Evolutionary conservation across 2,888 invertebrate species (phyloP), one percentile per base, ranked within the genome.

Genomic region (Chouioia cunea): DNA sequence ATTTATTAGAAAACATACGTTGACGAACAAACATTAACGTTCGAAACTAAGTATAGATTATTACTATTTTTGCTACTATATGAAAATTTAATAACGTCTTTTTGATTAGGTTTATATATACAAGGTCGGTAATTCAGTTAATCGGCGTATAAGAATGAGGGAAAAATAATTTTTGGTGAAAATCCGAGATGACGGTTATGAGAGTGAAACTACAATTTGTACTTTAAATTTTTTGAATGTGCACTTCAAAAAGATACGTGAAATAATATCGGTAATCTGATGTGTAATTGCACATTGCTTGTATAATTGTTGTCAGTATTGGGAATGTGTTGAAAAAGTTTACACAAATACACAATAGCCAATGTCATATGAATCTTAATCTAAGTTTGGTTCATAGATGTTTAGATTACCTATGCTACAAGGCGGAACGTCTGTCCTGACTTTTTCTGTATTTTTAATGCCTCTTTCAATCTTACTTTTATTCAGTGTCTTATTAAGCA

Each of bases 341-440:
- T 44, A 64, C 50, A 48, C 43, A 47, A 18, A 53, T 44, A 64
- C 50, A 48, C 43, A 47, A 18, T 48, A 59, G 64, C n/a, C 52
- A 72, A 72, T 56, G 64, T 64, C 65, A 68, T 58, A 62, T 18
- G n/a, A 23, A 53, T 64, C 59, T 72, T 72, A 68, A 16, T 64
- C 68, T 72, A 72, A 50, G 68, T 60, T 72, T 72, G 56, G 65
- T 68, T 72, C 59, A 60, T 56, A 43, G 68, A 60, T 60, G 68
- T 65, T 59, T 36, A 67, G 23, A 59, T 57, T 57, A 66, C 67
- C 47, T 50, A 36, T 53, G 23, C 52, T 68, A 65, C 2, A 65
- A 64, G 50, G 48, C 56, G 50, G 56, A 68, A 72, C 59, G 4
- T 59, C 18, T 60, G 65, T 36, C 56, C 64, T 59, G 44, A 18